Evolutionary conservation across 2,888 invertebrate species (phyloP), one percentile per base, ranked within the genome.

Genomic region (Plebejus anna): DNA sequence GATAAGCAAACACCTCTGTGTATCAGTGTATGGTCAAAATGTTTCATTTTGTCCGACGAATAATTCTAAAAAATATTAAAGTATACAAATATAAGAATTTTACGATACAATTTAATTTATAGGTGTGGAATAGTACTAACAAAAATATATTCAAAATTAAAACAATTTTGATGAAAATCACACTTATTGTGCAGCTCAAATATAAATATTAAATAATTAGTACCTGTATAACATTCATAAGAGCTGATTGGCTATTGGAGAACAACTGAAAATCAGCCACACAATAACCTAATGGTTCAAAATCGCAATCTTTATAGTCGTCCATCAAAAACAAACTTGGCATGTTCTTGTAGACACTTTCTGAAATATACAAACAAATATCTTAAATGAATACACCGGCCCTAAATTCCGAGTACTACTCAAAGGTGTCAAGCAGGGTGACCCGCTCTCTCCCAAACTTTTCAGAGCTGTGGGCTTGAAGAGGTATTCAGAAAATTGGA

Each of bases 21-120:
- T 82, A 93, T 85, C 81, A 88, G 85, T 75, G 91, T 88, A 80
- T 92, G 90, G 78, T 93, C 90, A 80, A 84, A 93, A 80, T 93
- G 92, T 80, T 92, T 92, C 13, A 84, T 77, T 78, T 79, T 87
- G 77, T 89, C 79, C 0, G 84, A 87, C 77, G 92, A 91, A 79
- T 91, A 92, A 77, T 81, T 87, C 92, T 93, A 86, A 72, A 86
- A 47, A 11, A 47, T 2, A 70, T 77, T 16, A 79, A 76, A 70
- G 73, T 79, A 9, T 70, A 70, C n/a, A 59, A 7, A 61, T 9
- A 28, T 28, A 3, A 61, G 1, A 22, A 22, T 22, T 9, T 59
- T 47, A 47, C 9, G 47, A 47, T 47, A 47, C 7, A 47, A 7
- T 47, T 47, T 47, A 47, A 9, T 7, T 9, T 9, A 47, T 3